Evolutionary conservation across 2,888 invertebrate genomes (phyloP), one percentile per base, ranked within the genome.

Genomic region (Lottia scabra): DNA sequence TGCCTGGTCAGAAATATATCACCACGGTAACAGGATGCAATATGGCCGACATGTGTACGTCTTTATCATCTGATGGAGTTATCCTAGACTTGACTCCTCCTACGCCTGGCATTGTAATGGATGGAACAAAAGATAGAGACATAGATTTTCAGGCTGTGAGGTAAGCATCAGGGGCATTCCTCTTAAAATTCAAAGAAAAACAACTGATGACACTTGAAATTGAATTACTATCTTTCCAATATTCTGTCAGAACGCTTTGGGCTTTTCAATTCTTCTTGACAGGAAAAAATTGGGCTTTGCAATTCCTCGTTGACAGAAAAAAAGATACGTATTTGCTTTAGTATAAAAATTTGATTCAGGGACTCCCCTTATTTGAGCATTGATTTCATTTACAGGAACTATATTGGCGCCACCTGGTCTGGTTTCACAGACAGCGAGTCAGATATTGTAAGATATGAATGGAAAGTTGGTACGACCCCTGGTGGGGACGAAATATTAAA

Each of bases 11-110:
- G 10, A 56, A 13, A 56, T 56, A 56, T 23, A 19, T 56, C 69
- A 72, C 75, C 4, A 78, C 81, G 16, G 74, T 83, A 13, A 80
- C 77, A 13, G 83, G 79, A 0, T 83, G 83, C 77, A 83, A 83
- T 70, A 73, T 76, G 19, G 81, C 80, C 6, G 75, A 72, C 27
- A 66, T 79, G 27, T 83, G 82, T 76, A 74, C 77, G 15, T 67
- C 76, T 27, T 76, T 72, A 12, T 77, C 78, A 0, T 80, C 82
- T 26, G 84, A 84, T 72, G 83, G 82, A 10, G 70, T 84, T 63
- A 43, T 82, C 43, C 71, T 82, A 44, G 84, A 84, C 46, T 72
- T 76, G 43, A 81, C 80, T 16, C 75, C 82, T 1, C 84, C 84
- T 8, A 68, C 74, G 6, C 62, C 70, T 5, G 84, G 84, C 1